Conservation (phyloP, 2,113 vertebrate species). For the Mobula hypostoma region DNA sequence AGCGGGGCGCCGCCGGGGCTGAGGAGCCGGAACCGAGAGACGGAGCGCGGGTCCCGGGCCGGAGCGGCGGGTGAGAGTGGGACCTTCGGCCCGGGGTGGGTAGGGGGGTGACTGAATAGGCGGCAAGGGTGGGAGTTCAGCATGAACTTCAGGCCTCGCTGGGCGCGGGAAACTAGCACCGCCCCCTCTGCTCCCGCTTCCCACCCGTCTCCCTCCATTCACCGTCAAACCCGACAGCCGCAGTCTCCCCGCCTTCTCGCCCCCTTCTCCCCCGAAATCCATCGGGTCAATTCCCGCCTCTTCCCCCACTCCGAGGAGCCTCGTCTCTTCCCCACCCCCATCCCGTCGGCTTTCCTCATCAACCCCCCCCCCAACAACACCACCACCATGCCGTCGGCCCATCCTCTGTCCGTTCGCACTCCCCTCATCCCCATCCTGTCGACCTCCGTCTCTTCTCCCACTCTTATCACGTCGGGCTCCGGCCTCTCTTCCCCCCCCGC, state of each 20-base stretch:
- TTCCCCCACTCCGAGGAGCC: too few relatives aligned
- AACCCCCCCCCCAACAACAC: neutral
- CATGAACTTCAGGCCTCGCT: too few relatives aligned
- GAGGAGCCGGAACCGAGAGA: constrained; percentile 28
- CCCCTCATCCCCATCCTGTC: neutral
- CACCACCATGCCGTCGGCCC: neutral
- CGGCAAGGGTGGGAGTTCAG: neutral
- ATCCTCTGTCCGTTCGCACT: neutral
- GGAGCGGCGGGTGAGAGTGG: constrained; percentile 3
- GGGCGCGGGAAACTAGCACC: neutral
- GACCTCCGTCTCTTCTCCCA: neutral
- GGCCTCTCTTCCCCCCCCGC: neutral
- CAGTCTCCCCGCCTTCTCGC: too few relatives aligned
- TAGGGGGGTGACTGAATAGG: too few relatives aligned
- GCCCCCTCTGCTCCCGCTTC: too few relatives aligned
- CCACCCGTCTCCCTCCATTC: too few relatives aligned
- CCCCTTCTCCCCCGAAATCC: too few relatives aligned
- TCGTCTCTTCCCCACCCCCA: too few relatives aligned
- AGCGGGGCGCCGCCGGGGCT: constrained; percentile 3
- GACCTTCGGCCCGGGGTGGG: neutral
- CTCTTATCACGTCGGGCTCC: neutral
- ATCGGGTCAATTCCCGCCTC: too few relatives aligned
- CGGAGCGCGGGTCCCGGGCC: constrained; percentile 1
- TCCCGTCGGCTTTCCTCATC: too few relatives aligned
- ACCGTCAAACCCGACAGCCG: too few relatives aligned